Percentiles rank a stretch among this genome's conserved stretches.
These are phyloP conservation scores for Drosophila paramelanica DNA, from an alignment of 2,888 invertebrate species.

Conservation along the genomic window DNA sequence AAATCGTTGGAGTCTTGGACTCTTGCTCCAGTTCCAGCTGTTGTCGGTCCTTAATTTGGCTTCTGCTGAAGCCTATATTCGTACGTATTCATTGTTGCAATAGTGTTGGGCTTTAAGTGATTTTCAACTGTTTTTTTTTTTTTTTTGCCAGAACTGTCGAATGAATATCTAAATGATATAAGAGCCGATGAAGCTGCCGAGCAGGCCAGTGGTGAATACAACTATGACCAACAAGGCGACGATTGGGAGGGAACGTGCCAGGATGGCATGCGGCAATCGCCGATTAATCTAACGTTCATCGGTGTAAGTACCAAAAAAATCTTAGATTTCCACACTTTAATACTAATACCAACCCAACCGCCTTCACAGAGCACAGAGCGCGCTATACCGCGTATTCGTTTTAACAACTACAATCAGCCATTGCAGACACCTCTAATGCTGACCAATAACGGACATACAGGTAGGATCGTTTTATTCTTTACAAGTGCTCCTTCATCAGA, in stretches of 20 bases:
- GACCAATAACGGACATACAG: slow-evolving; percentile 89
- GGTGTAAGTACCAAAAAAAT: slow-evolving; percentile 33
- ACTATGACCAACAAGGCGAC: slow-evolving; percentile 62
- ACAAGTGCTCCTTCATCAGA: background rate
- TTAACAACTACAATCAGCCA: slow-evolving; percentile 87
- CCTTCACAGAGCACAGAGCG: slow-evolving; percentile 36
- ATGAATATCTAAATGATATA: slow-evolving; percentile 37
- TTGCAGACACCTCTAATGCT: slow-evolving; percentile 87
- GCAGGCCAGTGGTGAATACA: slow-evolving; percentile 47
- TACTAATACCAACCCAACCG: too few relatives aligned
- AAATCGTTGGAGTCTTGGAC: slow-evolving; percentile 5
- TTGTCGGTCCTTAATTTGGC: slow-evolving; percentile 17
- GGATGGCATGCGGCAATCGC: slow-evolving; percentile 50
- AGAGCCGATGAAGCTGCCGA: slow-evolving; percentile 27
- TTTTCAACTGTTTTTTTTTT: background rate
- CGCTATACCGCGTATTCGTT: slow-evolving; percentile 48
- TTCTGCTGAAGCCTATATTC: slow-evolving; percentile 14
- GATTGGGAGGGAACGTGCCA: slow-evolving; percentile 61
- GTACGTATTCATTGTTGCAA: slow-evolving; percentile 7
- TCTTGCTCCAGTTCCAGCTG: slow-evolving; percentile 17
- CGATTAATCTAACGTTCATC: slow-evolving; percentile 39
- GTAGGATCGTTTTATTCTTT: slow-evolving; percentile 41
- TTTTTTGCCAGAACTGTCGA: slow-evolving; percentile 28
- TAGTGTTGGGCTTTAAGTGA: background rate
- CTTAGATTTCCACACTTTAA: accelerated